Base-by-base conservation (phyloP, 2,888 invertebrate species). In the Spialia ferax region DNA sequence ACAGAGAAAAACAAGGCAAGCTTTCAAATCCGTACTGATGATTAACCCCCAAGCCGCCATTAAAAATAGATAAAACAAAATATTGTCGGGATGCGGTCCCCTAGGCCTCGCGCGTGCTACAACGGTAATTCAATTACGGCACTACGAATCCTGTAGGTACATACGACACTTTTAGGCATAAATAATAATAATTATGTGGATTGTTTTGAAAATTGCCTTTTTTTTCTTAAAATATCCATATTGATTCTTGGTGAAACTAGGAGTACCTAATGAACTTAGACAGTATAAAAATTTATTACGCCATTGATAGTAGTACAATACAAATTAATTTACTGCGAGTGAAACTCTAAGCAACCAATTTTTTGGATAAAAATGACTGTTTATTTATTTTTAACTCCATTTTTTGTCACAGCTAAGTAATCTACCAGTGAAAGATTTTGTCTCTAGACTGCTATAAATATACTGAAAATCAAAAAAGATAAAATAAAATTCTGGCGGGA, bases 11-110 rank as follows among this genome's bases (percentile, higher is more conserved):
- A 79, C 79, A 82, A 79, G 76, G 69, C 79, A 75, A 76, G 75
- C 82, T 79, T 81, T 84, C 80, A 87, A 88, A 87, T 87, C 84
- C 75, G 77, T 79, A 82, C 82, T 73, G 80, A 84, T 84, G 84
- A 91, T 89, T 88, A 88, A 87, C 89, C 86, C 86, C 83, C 79
- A 81, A 87, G 81, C 77, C 70, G 79, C 83, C 81, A 88, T 92
- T 91, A 91, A 90, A 91, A 92, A 92, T 90, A 90, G 88, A 92
- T 91, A 87, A 84, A 85, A 88, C 85, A 87, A 89, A 88, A 91
- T 89, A 88, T 81, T 84, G 86, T 77, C 77, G 80, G 86, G 78
- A 76, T 74, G 80, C 75, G 77, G 80, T 56, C 67, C 56, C 67
- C 38, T 1, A 59, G 67, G 67, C 75, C 76, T 50, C 73, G 72